phyloP scores from a whole-genome alignment of 1,140 invertebrate species.

The Hermetia illucens region DNA sequence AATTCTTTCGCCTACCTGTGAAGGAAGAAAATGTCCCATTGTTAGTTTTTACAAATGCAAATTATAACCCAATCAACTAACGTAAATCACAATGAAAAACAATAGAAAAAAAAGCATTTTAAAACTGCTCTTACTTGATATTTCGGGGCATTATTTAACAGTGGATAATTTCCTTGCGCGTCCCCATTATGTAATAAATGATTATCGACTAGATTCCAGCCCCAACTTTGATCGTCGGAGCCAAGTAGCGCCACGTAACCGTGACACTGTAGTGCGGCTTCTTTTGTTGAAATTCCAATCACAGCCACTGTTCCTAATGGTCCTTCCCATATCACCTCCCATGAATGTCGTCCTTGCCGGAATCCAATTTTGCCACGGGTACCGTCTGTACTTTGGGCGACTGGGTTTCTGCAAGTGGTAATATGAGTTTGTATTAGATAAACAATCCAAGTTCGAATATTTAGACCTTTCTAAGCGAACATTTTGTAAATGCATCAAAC shows the following conservation, averaged over 20 bases:
- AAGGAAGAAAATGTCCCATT: conserved; percentile 18
- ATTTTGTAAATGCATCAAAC: background rate
- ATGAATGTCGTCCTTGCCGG: conserved; percentile 82
- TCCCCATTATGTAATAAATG: conserved; percentile 93
- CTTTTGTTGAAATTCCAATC: conserved; percentile 89
- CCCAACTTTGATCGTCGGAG: conserved; percentile 94
- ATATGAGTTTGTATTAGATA: background rate
- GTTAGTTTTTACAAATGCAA: background rate
- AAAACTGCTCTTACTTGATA: conserved; percentile 66
- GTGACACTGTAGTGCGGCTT: conserved; percentile 77
- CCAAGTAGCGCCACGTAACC: conserved; percentile 92
- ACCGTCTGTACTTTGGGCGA: conserved; percentile 97
- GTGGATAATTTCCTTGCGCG: conserved; percentile 87
- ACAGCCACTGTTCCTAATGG: conserved; percentile 92
- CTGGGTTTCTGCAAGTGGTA: conserved; percentile 58
- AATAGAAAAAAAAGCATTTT: conserved; percentile 1
- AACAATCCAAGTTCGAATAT: background rate
- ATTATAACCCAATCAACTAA: conserved; percentile 3
- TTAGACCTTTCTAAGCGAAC: too few species aligned
- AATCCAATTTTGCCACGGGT: conserved; percentile 92
- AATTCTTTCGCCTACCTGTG: conserved; percentile 90
- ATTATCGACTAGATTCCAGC: conserved; percentile 98
- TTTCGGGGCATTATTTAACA: conserved; percentile 92
- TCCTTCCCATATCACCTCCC: conserved; percentile 99
- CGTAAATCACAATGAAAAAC: conserved; percentile 4